phyloP scores from a whole-genome alignment of 2,113 vertebrate species.

The Blennius ocellaris region DNA sequence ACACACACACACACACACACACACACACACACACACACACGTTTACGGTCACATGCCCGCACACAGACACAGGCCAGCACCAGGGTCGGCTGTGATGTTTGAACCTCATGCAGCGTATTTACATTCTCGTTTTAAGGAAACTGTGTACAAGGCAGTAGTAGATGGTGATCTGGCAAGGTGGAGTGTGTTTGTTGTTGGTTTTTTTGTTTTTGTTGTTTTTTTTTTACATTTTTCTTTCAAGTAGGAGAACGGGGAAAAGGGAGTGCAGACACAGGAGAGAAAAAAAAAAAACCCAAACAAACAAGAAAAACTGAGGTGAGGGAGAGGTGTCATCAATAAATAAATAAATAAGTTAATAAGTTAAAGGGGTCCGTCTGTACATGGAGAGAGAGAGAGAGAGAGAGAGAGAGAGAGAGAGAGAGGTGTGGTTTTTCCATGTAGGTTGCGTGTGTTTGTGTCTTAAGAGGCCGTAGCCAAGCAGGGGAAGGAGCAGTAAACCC shows the following conservation, averaged over 20 bases:
- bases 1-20: too few relatives aligned
- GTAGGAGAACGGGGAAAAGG: constrained; percentile 9
- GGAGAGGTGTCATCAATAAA: constrained; percentile 57
- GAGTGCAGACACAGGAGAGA: constrained; percentile 33
- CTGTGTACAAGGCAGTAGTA: constrained; percentile 82
- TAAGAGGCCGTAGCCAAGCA: constrained; percentile 50
- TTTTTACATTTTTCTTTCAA: background rate
- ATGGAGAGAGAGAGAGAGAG: constrained; percentile 28
- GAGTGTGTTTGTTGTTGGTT: constrained; percentile 24
- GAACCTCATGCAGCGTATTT: constrained; percentile 67
- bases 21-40: constrained; percentile 19
- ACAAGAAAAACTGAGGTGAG: constrained; percentile 20
- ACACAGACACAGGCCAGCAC: constrained; percentile 30
- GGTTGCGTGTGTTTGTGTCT: constrained; percentile 35
- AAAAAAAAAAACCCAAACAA: too few relatives aligned
- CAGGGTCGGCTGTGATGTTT: constrained; percentile 60
- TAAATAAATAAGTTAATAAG: constrained; percentile 80
- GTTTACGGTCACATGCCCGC: constrained; percentile 35
- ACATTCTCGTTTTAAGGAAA: constrained; percentile 84
- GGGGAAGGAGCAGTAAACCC: constrained; percentile 31
- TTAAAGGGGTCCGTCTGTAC: constrained; percentile 77
- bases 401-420: background rate
- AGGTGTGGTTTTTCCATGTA: background rate
- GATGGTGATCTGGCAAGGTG: constrained; percentile 71
- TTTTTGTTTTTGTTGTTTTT: constrained; percentile 5